phyloP scores from a whole-genome alignment of 2,888 invertebrate genomes.

The Zeuzera pyrina region DNA sequence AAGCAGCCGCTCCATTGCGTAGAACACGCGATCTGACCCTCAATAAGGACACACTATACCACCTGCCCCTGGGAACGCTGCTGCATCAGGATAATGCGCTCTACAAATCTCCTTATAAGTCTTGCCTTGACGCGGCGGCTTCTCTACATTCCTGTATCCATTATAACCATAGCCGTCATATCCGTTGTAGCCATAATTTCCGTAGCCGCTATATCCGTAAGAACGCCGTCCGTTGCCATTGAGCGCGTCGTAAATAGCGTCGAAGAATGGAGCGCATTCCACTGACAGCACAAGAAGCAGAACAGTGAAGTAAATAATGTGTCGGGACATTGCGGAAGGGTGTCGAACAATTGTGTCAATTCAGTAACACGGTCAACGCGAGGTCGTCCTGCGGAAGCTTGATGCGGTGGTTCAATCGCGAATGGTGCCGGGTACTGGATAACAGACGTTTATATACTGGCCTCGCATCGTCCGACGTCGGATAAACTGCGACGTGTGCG shows the following conservation, averaged over 20 bases:
- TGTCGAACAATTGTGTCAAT: conserved; percentile 58
- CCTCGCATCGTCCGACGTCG: conserved; percentile 66
- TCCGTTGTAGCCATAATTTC: conserved; percentile 34
- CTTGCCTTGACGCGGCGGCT: conserved; percentile 47
- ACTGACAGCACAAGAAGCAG: conserved; percentile 26
- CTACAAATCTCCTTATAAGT: conserved; percentile 81
- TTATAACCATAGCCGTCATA: conserved; percentile 25
- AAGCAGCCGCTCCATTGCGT: conserved; percentile 65
- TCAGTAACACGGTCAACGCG: conserved; percentile 55
- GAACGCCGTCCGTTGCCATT: conserved; percentile 51
- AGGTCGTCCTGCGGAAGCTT: conserved; percentile 59
- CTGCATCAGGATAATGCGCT: conserved; percentile 75
- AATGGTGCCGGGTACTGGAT: conserved; percentile 61
- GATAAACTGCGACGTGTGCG: conserved; percentile 37
- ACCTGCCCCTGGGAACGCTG: conserved; percentile 62
- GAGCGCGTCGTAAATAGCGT: conserved; percentile 59
- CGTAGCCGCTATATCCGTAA: conserved; percentile 45
- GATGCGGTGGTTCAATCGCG: conserved; percentile 50
- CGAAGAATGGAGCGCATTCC: conserved; percentile 56
- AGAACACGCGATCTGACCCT: conserved; percentile 71
- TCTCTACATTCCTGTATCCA: conserved; percentile 22
- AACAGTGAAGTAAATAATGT: too few species aligned
- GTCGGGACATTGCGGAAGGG: conserved; percentile 66
- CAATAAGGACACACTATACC: conserved; percentile 77
- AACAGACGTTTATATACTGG: conserved; percentile 62